These are phyloP conservation scores for Ceratina japonica DNA, from an alignment of 1,140 invertebrate genomes.

Conservation along the genomic window DNA sequence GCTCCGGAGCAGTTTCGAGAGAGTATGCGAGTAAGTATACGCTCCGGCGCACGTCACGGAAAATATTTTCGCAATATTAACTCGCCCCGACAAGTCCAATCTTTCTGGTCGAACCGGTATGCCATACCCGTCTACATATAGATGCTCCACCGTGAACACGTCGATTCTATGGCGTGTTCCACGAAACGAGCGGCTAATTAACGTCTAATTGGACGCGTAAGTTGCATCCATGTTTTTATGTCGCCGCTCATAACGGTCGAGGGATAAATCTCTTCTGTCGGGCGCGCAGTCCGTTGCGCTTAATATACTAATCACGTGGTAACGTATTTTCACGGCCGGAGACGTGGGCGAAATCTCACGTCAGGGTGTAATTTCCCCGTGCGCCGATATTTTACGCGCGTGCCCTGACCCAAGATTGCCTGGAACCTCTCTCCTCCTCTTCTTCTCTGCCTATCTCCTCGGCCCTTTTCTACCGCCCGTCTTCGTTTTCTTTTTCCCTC, in stretches of 20 bases:
- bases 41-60: neutral
- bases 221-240: neutral
- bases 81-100: neutral
- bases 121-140: too few species aligned
- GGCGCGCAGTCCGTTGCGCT: constrained; percentile 36
- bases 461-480: neutral
- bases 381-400: constrained; percentile 74
- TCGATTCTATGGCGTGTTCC: neutral
- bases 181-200: neutral
- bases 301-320: constrained; percentile 70
- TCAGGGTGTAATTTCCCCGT: constrained; percentile 67
- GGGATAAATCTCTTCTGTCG: neutral
- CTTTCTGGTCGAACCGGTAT: neutral
- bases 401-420: constrained; percentile 71
- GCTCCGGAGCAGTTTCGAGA: constrained; percentile 23
- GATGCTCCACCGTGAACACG: neutral
- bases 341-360: constrained; percentile 69
- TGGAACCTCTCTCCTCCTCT: constrained; percentile 49
- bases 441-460: constrained; percentile 23
- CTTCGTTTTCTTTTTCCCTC: constrained; percentile 24
- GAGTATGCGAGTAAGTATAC: constrained; percentile 6
- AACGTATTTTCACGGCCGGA: constrained; percentile 58
- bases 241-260: neutral
- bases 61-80: constrained; percentile 32
- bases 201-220: constrained; percentile 7